Base-by-base conservation (phyloP, 2,888 invertebrate genomes). In the Capitulum mitella region DNA sequence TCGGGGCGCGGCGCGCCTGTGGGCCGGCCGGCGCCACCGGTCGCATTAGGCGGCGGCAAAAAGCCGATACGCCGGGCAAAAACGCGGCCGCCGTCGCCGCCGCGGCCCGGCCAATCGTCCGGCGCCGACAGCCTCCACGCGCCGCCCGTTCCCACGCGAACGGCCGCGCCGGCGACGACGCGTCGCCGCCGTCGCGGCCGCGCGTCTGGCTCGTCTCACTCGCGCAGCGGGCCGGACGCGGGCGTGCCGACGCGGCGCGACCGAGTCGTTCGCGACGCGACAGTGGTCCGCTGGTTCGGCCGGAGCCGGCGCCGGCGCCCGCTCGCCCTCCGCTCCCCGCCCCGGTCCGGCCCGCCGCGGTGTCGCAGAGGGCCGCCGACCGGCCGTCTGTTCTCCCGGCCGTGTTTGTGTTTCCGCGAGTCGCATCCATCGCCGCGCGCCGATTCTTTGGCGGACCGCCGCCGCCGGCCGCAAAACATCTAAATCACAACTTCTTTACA, bases 401-500 rank as follows among this genome's bases (percentile, higher is more conserved):
- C 5, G 58, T 64, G 64, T 64, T 64, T 64, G 64, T 64, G 64
- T 64, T 64, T 10, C 19, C 64, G 64, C 29, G 29, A 64, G 32
- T 64, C 29, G 29, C 64, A 64, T 64, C 64, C 64, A 34, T 64
- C 64, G 32, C 64, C 16, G 64, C 64, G 32, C 34, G 64, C 34
- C 64, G 29, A 14, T 34, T 64, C 32, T 64, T 34, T 34, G 12
- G 64, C 32, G 29, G 10, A 34, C 64, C 64, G 16, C 16, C 64
- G 34, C 1, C 64, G 64, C 64, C 64, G 64, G 29, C 14, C 64
- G 64, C 64, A 32, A 64, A 64, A 5, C 64, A 34, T 34, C 64
- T 64, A 64, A 64, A 64, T 64, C 64, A 64, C 64, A 32, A 32
- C 61, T 61, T 61, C 61, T 61, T 61, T 61, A 32, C n/a, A 3